phyloP scores from a whole-genome alignment of 2,113 vertebrate species.

The Sapayoa aenigma region DNA sequence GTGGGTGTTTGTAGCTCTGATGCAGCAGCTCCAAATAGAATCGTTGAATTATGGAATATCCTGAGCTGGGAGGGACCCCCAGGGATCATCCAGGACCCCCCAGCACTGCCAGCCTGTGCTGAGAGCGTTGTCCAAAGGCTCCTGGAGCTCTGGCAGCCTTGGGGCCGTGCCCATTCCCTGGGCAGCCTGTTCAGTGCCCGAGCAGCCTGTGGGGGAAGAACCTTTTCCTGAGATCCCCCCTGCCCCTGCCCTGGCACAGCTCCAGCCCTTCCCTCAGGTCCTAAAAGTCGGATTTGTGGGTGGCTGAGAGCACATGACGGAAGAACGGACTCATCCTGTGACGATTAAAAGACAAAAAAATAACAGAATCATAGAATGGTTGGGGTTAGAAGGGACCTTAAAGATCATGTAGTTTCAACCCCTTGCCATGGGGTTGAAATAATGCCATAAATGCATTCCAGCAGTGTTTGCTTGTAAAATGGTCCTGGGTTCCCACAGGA shows the following conservation, averaged over 20 bases:
- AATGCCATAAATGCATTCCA: background rate
- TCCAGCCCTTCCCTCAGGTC: background rate
- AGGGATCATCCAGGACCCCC: background rate
- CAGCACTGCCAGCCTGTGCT: background rate
- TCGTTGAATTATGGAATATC: background rate
- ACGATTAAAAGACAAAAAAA: background rate
- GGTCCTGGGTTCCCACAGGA: background rate
- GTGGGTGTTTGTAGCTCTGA: accelerated
- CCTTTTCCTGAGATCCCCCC: background rate
- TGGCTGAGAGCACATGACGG: background rate
- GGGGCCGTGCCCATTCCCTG: background rate
- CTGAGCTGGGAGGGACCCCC: background rate
- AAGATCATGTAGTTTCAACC: background rate
- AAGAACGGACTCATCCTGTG: background rate
- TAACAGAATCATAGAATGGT: background rate
- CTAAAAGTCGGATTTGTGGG: background rate
- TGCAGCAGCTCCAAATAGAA: background rate
- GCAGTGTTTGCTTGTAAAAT: background rate
- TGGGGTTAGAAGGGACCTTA: background rate
- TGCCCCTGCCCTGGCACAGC: background rate
- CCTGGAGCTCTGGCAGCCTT: no score
- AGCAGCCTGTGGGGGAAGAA: no score
- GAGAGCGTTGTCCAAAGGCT: background rate
- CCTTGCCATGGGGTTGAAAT: background rate
- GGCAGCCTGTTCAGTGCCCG: background rate